Evolutionary conservation across 2,113 vertebrate species (phyloP), one percentile per base, ranked within the genome.

Genomic region (Mesocricetus auratus): DNA sequence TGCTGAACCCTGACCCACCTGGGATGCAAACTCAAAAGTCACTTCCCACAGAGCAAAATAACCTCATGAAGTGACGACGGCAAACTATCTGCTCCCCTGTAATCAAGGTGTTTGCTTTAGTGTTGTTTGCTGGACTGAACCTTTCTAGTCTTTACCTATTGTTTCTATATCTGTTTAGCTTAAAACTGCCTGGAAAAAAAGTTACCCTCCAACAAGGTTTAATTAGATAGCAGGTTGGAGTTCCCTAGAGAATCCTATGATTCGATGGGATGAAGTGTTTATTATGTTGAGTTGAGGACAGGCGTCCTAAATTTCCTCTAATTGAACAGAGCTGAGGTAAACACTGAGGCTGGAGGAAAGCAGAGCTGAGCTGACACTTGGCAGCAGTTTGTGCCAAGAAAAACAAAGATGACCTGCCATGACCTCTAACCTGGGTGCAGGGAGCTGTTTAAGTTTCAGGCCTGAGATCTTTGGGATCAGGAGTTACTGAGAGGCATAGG

Each of bases 151-250:
- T 79, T 91, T 69, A 81, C 64, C 64, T 86, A 21, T 31, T 88
- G 6, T 89, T 91, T 89, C 90, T 95, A 58, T n/a, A 58, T 91
- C 60, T 89, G 68, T 66, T 10, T 82, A 92, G 75, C 74, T 94
- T 92, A 77, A 24, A 74, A 39, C 45, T 78, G 68, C 89, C 69
- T 83, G 93, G 47, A 39, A 42, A 56, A 68, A 95, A 82, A 74
- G n/a, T 12, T 36, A 85, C 77, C 11, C 5, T 60, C 78, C 71
- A 88, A 88, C 93, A 47, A 94, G 77, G 24, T 90, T 95, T 93
- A 96, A 96, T 93, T 96, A 97, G 77, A 89, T 24, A 33, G 12
- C 21, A n/a, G 33, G 36, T 64, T 97, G 89, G 53, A 15, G 13
- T 68, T 82, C 89, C 60, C 68, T 36, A n/a, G 82, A 75, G 94